Base-by-base conservation (phyloP, 1,140 invertebrate genomes). In the Ditylenchus dipsaci region DNA sequence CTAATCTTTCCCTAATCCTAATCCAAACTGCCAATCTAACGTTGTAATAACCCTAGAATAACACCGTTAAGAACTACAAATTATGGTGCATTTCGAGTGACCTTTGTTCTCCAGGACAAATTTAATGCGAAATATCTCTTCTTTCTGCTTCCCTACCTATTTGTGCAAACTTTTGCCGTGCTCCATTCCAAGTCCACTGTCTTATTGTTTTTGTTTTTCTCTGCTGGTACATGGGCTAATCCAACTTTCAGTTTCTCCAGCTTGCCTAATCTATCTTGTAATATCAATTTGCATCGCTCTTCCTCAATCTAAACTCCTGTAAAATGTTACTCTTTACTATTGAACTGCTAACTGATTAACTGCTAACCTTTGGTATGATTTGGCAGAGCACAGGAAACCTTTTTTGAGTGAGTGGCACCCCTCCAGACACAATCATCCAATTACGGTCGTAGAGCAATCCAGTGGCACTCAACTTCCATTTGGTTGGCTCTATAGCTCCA, bases 401-500 rank as follows among this genome's bases (percentile, higher is more conserved):
- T 82, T 96, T 95, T 83, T 95, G 92, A 30, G 91, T 94, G 17
- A 96, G 80, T 67, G 89, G 90, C 49, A 90, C 87, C 26, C 92
- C 92, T 53, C 86, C 84, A 73, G 88, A 90, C 0, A 93, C 86
- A 67, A 97, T 89, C 90, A 95, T 91, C 92, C 92, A 96, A 78
- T 90, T 87, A 75, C 93, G 86, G 84, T 97, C 94, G 83, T 90
- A 94, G 77, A 89, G 85, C 19, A 97, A 26, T 1, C 49, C 49
- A 17, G n/a, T 53, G 85, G 0, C 93, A 71, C 29, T 33, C 67
- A 7, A 23, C 93, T 76, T 87, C 88, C 0, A 79, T 71, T 26
- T 87, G 88, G 76, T 71, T 57, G 91, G 85, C 82, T 89, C 87
- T 73, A 90, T 90, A 42, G 89, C 88, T 1, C 87, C 90, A 85